Evolutionary conservation across 2,888 invertebrate species (phyloP).

Genomic region (Troides helena): DNA sequence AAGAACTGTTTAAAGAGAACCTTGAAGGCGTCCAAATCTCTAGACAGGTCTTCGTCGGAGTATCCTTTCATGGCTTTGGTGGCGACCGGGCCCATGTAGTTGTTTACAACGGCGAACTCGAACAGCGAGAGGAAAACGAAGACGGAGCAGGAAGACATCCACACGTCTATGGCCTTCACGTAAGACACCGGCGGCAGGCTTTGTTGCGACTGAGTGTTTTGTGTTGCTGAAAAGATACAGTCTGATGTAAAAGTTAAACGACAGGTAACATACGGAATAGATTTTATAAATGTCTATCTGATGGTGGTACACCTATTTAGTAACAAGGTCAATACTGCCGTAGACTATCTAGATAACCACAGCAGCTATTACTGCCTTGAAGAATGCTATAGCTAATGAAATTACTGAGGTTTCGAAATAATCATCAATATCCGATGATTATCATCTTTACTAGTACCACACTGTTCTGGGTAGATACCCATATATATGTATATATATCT

Average conservation of each 20-base stretch:
- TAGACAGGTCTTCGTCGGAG: constrained; percentile 88
- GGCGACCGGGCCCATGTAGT: constrained; percentile 92
- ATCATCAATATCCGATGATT: no score
- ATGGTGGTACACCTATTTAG: no score
- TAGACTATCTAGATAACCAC: no score
- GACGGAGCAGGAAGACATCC: constrained; percentile 95
- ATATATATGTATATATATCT: no score
- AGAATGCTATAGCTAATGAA: no score
- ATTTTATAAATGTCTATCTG: no score
- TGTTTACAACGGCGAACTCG: constrained; percentile 95
- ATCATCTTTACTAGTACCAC: no score
- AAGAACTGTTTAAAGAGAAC: constrained; percentile 55
- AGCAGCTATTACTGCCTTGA: no score
- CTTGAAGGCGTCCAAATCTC: constrained; percentile 88
- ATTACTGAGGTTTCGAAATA: no score
- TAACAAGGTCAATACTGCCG: no score
- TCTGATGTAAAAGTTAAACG: not conserved
- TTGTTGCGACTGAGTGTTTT: constrained; percentile 95
- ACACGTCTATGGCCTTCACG: constrained; percentile 95
- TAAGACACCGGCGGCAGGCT: constrained; percentile 94
- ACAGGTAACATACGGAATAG: no score
- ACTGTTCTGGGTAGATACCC: no score
- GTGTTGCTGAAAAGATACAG: constrained; percentile 83
- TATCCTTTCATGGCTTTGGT: constrained; percentile 95
- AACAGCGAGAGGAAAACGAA: constrained; percentile 94